These are phyloP conservation scores for Ischnura elegans DNA, from an alignment of 2,888 invertebrate species.

Conservation along the genomic window DNA sequence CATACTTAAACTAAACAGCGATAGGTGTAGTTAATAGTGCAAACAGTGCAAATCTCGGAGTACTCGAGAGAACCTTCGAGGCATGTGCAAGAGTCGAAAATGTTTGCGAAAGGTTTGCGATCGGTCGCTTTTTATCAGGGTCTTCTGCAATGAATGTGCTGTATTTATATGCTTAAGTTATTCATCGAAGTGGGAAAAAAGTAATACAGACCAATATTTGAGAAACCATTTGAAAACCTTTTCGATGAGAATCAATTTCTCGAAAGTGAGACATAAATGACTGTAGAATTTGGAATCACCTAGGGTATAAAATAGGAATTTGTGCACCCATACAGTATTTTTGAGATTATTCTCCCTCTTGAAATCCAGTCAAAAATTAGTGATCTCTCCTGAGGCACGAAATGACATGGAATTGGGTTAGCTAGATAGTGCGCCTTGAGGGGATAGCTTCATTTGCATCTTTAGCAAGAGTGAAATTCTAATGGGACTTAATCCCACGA, in stretches of 20 bases:
- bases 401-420: slow-evolving; percentile 17
- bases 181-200: not conserved
- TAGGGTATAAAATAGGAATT: not conserved
- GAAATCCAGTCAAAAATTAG: not conserved
- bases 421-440: not conserved
- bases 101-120: too few relatives aligned
- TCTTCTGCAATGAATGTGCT: too few relatives aligned
- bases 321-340: not conserved
- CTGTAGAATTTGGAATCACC: not conserved
- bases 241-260: not conserved
- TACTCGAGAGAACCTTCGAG: too few relatives aligned
- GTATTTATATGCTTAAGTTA: too few relatives aligned
- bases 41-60: too few relatives aligned
- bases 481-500: not conserved
- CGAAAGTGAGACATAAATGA: not conserved
- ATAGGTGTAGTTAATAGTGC: too few relatives aligned
- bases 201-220: not conserved
- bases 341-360: not conserved
- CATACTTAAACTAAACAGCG: too few relatives aligned
- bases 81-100: too few relatives aligned
- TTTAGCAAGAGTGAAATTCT: not conserved
- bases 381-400: not conserved
- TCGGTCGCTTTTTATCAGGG: too few relatives aligned
- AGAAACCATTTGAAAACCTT: not conserved
- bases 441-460: not conserved